Conservation (phyloP, 2,113 vertebrate species). For the Dolichallabes microphthalmus region DNA sequence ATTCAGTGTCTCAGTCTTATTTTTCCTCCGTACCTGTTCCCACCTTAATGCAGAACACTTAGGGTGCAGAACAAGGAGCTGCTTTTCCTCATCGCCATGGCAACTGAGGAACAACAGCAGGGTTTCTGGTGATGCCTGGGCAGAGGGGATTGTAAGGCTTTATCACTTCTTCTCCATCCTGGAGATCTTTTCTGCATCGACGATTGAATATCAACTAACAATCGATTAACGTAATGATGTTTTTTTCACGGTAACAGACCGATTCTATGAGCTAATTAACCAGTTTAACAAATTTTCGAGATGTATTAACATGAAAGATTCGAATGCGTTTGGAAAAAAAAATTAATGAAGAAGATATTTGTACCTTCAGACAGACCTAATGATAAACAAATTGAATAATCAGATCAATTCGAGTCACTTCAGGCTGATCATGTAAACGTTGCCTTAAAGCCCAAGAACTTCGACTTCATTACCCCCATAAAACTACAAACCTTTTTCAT, state of each 20-base stretch:
- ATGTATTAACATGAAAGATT: not conserved
- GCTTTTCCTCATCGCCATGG: constrained; percentile 78
- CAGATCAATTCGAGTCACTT: too few species aligned
- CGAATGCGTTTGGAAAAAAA: not conserved
- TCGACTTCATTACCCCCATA: not conserved
- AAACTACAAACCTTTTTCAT: not conserved
- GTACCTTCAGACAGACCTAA: too few species aligned
- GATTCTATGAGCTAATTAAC: not conserved
- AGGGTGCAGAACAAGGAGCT: constrained; percentile 56
- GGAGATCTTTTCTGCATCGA: not conserved
- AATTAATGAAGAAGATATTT: not conserved
- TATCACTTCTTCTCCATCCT: constrained; percentile 25
- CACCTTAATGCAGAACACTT: constrained; percentile 47
- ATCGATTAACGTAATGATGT: not conserved
- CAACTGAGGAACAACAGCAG: constrained; percentile 82
- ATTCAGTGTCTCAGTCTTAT: not conserved
- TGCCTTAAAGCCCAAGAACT: not conserved
- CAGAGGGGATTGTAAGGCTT: constrained; percentile 52
- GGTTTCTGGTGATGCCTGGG: constrained; percentile 61
- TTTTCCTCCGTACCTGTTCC: not conserved
- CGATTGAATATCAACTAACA: too few species aligned
- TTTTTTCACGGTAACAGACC: not conserved
- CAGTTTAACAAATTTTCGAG: not conserved
- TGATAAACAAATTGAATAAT: too few species aligned
- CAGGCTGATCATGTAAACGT: not conserved